phyloP scores from a whole-genome alignment of 2,113 vertebrate species.

The Archocentrus centrarchus region DNA sequence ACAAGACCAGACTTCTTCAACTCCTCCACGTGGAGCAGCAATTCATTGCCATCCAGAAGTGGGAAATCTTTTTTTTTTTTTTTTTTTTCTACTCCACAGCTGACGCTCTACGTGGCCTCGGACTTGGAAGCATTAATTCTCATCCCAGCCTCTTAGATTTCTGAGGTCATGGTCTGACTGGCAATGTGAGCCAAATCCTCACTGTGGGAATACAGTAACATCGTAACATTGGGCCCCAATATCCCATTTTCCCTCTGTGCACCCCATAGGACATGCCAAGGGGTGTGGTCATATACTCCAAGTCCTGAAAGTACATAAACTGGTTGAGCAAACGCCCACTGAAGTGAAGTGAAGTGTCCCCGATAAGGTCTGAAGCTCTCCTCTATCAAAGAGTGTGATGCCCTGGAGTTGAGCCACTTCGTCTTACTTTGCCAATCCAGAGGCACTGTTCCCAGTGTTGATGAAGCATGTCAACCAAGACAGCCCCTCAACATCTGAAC shows the following conservation, averaged over 20 bases:
- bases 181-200: background rate
- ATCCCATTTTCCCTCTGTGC: background rate
- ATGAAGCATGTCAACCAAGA: background rate
- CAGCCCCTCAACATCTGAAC: background rate
- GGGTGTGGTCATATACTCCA: background rate
- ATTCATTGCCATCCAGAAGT: background rate
- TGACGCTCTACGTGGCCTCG: background rate
- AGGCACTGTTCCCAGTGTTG: background rate
- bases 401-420: background rate
- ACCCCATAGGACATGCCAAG: background rate
- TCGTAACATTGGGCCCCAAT: background rate
- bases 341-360: too few relatives aligned
- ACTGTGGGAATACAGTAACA: background rate
- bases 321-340: background rate
- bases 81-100: background rate
- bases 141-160: background rate
- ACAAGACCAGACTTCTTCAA: background rate
- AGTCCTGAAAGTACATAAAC: background rate
- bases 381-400: too few relatives aligned
- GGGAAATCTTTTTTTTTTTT: too few relatives aligned
- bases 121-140: background rate
- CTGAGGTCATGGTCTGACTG: background rate
- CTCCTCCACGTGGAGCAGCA: background rate
- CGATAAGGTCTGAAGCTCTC: too few relatives aligned
- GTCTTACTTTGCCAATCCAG: fast-evolving